These are phyloP conservation scores for Brachymystax lenok DNA, from an alignment of 2,797 vertebrate species.

Conservation along the genomic window DNA sequence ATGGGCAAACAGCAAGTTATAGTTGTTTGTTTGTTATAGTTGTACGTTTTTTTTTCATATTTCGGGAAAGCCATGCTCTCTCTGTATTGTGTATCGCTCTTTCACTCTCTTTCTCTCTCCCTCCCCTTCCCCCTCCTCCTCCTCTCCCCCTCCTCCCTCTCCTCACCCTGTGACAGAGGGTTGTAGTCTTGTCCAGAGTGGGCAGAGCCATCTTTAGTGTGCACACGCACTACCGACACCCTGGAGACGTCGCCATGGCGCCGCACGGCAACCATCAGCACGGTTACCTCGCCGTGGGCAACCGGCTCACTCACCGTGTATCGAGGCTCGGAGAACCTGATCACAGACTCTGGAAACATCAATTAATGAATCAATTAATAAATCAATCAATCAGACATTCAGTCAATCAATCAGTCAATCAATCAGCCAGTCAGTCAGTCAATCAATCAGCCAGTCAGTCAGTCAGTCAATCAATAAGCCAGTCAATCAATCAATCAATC, in stretches of 20 bases:
- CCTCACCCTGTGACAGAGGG: slow-evolving; percentile 72
- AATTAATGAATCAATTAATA: no score
- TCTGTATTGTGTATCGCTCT: no score
- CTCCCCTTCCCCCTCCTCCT: no score
- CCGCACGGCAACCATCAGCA: slow-evolving; percentile 67
- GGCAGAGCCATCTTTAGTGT: slow-evolving; percentile 76
- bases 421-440: neutral
- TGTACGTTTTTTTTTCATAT: no score
- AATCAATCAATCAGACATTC: neutral
- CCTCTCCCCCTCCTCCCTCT: neutral
- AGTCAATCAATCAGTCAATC: neutral
- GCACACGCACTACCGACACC: slow-evolving; percentile 73
- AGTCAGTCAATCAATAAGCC: neutral
- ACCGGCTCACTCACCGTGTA: slow-evolving; percentile 72
- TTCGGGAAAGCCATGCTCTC: no score
- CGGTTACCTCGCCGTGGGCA: slow-evolving; percentile 55
- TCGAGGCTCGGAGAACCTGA: slow-evolving; percentile 73
- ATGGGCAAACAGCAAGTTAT: no score
- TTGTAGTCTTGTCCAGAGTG: slow-evolving; percentile 75
- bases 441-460: neutral
- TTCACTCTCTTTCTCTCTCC: no score
- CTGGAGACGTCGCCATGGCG: slow-evolving; percentile 69
- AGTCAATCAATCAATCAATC: neutral
- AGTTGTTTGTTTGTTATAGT: no score
- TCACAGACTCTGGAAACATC: slow-evolving; percentile 65